Evolutionary conservation across 2,888 invertebrate genomes (phyloP), one percentile per base, ranked within the genome.

Genomic region (Argyresthia albistria): DNA sequence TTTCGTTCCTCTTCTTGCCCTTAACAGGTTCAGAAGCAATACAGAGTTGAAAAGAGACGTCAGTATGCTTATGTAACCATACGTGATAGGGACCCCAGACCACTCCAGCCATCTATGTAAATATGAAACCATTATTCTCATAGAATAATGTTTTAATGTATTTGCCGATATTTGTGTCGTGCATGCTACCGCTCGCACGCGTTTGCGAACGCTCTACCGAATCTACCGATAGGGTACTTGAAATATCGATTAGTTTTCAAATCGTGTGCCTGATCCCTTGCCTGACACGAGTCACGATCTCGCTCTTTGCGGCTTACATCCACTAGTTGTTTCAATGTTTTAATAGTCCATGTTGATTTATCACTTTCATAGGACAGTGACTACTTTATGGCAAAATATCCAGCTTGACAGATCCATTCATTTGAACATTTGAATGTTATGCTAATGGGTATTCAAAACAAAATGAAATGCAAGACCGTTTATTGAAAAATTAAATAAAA

Each of bases 51-150:
- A 79, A 71, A 72, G 73, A 66, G 73, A 80, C 59, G 66, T 55
- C 53, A 55, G 42, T 53, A 50, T 48, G 35, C 16, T 48, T 62
- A 65, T 64, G 59, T 66, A 70, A 63, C 65, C 64, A 10, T 25
- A 11, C n/a, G 11, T 58, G 56, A 61, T 61, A 60, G 62, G 62
- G 61, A 60, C 63, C 66, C 65, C 63, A 63, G 67, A 70, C 62
- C 70, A 68, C 66, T 74, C 68, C 71, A 70, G 76, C 68, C 37
- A 48, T 15, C 15, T 76, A 77, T 80, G 79, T 76, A 78, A 78
- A 78, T 79, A 69, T 66, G 62, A 69, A 69, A 73, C 70, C 71
- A 78, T 77, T 79, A 76, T 80, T 73, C 68, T 65, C 66, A 62
- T 64, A 61, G 64, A 54, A 66, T 66, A 69, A 76, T 73, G 69